Conservation (phyloP, 2,113 vertebrate genomes). For the Xyliphius kryptos region DNA sequence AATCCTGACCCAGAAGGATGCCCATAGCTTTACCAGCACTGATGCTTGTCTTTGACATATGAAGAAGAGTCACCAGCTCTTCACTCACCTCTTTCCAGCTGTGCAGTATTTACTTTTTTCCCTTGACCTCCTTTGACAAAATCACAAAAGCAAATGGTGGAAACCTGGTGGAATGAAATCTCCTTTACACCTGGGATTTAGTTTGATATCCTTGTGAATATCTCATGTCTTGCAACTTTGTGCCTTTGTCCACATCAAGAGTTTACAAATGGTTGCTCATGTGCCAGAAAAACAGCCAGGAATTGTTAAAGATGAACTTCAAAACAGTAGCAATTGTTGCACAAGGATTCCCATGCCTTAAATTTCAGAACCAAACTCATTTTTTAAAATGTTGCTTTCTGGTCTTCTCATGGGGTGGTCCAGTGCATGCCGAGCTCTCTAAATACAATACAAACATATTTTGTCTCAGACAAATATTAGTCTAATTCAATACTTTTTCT, state of each 20-base stretch:
- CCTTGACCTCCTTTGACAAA: constrained; percentile 79
- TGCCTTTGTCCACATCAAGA: constrained; percentile 34
- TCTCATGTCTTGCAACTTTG: constrained; percentile 52
- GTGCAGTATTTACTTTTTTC: constrained; percentile 49
- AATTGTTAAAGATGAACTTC: constrained; percentile 84
- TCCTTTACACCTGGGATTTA: constrained; percentile 49
- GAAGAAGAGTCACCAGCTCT: constrained; percentile 15
- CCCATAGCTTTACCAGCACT: neutral
- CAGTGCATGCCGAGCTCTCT: constrained; percentile 45
- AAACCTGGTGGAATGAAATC: constrained; percentile 71
- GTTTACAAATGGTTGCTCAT: constrained; percentile 59
- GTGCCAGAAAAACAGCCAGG: constrained; percentile 72
- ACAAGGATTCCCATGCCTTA: constrained; percentile 53
- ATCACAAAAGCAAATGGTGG: constrained; percentile 78
- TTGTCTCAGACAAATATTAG: constrained; percentile 56
- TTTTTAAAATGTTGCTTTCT: constrained; percentile 49
- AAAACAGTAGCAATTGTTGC: constrained; percentile 63
- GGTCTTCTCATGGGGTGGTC: constrained; percentile 55
- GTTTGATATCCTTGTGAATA: constrained; percentile 53
- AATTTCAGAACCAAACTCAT: constrained; percentile 69
- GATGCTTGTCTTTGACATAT: constrained; percentile 28
- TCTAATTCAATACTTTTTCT: constrained; percentile 39
- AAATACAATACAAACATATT: constrained; percentile 53
- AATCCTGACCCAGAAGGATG: too few species aligned
- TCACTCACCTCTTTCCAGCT: constrained; percentile 40